Conservation (phyloP, 2,113 vertebrate genomes). For the Rousettus leschenaultii region DNA sequence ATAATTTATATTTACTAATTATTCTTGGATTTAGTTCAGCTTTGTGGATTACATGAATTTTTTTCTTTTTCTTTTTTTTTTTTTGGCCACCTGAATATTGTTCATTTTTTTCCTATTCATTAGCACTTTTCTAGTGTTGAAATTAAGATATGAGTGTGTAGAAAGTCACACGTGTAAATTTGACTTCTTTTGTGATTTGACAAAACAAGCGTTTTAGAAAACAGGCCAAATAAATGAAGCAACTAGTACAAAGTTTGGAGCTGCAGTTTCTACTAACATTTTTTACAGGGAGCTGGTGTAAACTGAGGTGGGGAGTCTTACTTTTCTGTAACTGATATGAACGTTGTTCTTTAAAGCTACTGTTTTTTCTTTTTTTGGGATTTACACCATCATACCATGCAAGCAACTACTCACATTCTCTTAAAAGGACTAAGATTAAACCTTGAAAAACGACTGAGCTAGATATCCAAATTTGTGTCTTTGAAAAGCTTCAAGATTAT, state of each 20-base stretch:
- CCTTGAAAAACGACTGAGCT: neutral
- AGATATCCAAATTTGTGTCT: neutral
- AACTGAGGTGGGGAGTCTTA: neutral
- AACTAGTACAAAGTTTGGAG: neutral
- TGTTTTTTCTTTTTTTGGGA: neutral
- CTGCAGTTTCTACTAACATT: neutral
- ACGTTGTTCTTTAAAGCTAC: neutral
- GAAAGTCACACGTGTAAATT: neutral
- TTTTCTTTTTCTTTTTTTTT: neutral
- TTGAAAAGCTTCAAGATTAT: neutral
- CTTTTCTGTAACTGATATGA: neutral
- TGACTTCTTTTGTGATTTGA: neutral
- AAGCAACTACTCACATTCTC: neutral
- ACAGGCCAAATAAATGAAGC: neutral
- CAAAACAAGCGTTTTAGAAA: neutral
- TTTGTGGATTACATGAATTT: neutral
- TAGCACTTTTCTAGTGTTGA: neutral
- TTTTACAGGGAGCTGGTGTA: neutral
- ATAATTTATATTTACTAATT: constrained; percentile 8
- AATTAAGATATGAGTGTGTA: neutral
- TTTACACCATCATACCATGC: neutral
- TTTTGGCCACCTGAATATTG: neutral
- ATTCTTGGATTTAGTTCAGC: neutral
- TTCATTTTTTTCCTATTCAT: neutral
- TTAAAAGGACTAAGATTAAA: neutral